Percentiles rank a stretch among this genome's conserved stretches.
These are phyloP conservation scores for Cecidostiba fungosa DNA, from an alignment of 2,888 invertebrate genomes.

Conservation along the genomic window DNA sequence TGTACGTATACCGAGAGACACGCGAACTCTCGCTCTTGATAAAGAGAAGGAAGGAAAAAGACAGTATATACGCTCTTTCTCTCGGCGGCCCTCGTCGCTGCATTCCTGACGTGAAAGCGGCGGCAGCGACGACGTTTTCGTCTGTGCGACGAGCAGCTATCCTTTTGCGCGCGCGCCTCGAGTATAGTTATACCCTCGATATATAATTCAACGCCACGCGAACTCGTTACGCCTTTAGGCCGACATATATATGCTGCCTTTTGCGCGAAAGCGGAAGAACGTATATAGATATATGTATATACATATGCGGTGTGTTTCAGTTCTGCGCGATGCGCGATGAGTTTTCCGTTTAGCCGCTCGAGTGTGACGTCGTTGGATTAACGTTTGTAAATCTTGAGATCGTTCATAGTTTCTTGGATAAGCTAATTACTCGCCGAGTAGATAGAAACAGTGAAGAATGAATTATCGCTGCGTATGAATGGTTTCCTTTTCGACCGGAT, in stretches of 20 bases:
- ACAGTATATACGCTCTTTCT: neutral
- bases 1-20: neutral
- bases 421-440: neutral
- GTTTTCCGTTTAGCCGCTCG: neutral
- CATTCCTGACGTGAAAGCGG: constrained; percentile 76
- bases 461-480: neutral
- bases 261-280: constrained; percentile 65
- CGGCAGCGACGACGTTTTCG: constrained; percentile 61
- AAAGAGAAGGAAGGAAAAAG: neutral
- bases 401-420: too few species aligned
- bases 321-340: neutral
- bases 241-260: constrained; percentile 9
- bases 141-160: constrained; percentile 43
- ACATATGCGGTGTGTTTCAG: neutral
- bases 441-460: too few species aligned
- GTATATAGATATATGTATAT: neutral
- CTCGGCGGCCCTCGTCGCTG: constrained; percentile 16
- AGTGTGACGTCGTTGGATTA: neutral
- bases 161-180: constrained; percentile 57
- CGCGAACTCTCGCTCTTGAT: neutral
- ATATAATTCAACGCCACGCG: constrained; percentile 60
- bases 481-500: neutral
- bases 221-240: constrained; percentile 64
- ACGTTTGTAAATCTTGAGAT: too few species aligned
- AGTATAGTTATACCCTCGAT: neutral